These are phyloP conservation scores for Pollachius pollachius DNA, from an alignment of 2,113 vertebrate genomes.

Conservation along the genomic window DNA sequence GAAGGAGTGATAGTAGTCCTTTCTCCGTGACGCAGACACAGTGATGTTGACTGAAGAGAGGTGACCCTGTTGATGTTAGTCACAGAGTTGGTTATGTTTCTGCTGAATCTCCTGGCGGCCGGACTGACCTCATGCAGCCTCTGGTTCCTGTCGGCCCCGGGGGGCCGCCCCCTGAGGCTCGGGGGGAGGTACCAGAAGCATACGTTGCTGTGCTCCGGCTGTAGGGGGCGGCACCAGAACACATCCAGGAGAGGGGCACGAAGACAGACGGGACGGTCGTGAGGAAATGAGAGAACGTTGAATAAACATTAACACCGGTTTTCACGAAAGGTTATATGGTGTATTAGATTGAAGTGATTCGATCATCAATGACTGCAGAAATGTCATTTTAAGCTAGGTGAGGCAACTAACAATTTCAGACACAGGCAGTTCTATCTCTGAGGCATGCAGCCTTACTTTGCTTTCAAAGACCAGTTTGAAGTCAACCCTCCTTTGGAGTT, in stretches of 20 bases:
- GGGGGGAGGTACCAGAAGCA: constrained; percentile 73
- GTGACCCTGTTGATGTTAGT: background rate
- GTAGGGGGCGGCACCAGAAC: background rate
- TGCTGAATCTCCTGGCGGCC: background rate
- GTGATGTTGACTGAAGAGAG: too few relatives aligned
- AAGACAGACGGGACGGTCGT: too few relatives aligned
- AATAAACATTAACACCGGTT: too few relatives aligned
- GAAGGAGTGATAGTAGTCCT: too few relatives aligned
- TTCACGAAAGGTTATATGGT: too few relatives aligned
- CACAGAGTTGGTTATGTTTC: background rate
- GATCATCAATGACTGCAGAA: background rate
- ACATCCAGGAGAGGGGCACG: too few relatives aligned
- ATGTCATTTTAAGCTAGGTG: background rate
- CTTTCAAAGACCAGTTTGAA: constrained; percentile 69
- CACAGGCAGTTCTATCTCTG: background rate
- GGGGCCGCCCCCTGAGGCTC: constrained; percentile 51
- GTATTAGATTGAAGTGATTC: too few relatives aligned
- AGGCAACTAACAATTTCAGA: background rate
- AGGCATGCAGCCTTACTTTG: constrained; percentile 45
- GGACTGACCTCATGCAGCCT: constrained; percentile 62
- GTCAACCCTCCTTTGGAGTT: constrained; percentile 65
- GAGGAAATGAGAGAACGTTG: too few relatives aligned
- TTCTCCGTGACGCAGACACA: too few relatives aligned
- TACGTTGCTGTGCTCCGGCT: constrained; percentile 72
- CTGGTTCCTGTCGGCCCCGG: constrained; percentile 44